Base-by-base conservation (phyloP, 2,888 invertebrate genomes). In the Drosophila conformis region DNA sequence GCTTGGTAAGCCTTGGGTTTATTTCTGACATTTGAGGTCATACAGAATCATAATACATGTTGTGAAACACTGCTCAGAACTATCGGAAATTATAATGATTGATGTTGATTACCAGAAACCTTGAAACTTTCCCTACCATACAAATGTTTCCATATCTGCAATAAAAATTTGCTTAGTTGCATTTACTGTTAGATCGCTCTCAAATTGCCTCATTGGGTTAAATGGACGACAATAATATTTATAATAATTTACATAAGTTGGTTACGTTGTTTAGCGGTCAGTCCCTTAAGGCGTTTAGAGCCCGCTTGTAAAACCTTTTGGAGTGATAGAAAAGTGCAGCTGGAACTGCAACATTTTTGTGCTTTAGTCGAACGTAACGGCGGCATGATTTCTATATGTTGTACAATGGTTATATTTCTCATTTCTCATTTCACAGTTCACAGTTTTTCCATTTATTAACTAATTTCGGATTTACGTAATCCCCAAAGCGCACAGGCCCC, bases 401-500 rank as follows among this genome's bases (percentile, higher is more conserved):
- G 53, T 61, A 64, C 68, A 73, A 78, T 73, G 56, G 35, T 58
- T 27, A 25, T 62, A 80, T 80, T 69, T 76, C 69, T 60, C 70
- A 81, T 82, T 87, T 82, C 85, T 79, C 85, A 83, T 86, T 83
- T 88, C 82, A 84, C 83, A 89, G 87, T 81, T 89, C 73, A 84
- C 90, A 87, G 83, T 90, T 85, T 85, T 90, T 56, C 56, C 90
- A 86, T 90, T 89, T 85, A 85, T 89, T 86, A 86, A 90, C 85
- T 86, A 86, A 90, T 86, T 90, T 86, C 61, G 74, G 89, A 90
- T 90, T 86, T 86, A 86, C 84, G 89, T 86, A 86, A 86, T 89
- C 75, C 73, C 49, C 36, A 78, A 73, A 73, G 69, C 62, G 73
- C 69, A 78, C 87, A 65, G 73, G 69, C 76, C 72, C 66, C 79